Base-by-base conservation (phyloP, 2,888 invertebrate genomes). In the Venustoraphidia nigricollis region DNA sequence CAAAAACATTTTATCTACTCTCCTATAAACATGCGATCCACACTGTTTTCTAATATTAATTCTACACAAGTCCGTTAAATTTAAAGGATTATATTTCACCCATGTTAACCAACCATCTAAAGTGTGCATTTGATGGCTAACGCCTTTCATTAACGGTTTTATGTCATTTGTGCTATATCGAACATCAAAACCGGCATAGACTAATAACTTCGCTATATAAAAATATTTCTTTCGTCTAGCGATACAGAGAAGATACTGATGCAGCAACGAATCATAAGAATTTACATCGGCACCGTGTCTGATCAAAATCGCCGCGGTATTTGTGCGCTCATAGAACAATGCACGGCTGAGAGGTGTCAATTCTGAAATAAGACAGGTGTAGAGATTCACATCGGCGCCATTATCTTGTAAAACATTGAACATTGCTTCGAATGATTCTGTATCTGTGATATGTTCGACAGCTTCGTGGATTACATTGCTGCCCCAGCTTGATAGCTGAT, bases 251-350 rank as follows among this genome's bases (percentile, higher is more conserved):
- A 75, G 75, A 54, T 77, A 77, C 48, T 76, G 66, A 53, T 70
- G 73, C 2, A 73, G 68, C 47, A 71, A 68, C 49, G 76, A 66
- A 56, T 77, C 75, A 52, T 72, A 71, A 3, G 71, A 63, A 59
- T 79, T 80, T 1, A 79, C 77, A 56, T 80, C 75, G 9, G 76
- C 76, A 36, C 81, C 81, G 53, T 78, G 71, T 47, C 73, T 70
- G 45, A 81, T 72, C 9, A 81, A 65, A 10, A 74, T 60, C 41
- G 70, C 65, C 3, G 78, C 77, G 10, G 75, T 76, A 47, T 66
- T 58, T 41, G 63, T 59, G 49, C 68, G 68, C 46, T 66, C 64
- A 36, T 65, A 54, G 36, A 68, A 59, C 39, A 72, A 62, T 9
- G 71, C 66, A 49, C 69, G 65, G 48, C 66, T 67, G 5, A 72